Base-by-base conservation (phyloP, 1,140 invertebrate species). In the Meloidogyne hapla region DNA sequence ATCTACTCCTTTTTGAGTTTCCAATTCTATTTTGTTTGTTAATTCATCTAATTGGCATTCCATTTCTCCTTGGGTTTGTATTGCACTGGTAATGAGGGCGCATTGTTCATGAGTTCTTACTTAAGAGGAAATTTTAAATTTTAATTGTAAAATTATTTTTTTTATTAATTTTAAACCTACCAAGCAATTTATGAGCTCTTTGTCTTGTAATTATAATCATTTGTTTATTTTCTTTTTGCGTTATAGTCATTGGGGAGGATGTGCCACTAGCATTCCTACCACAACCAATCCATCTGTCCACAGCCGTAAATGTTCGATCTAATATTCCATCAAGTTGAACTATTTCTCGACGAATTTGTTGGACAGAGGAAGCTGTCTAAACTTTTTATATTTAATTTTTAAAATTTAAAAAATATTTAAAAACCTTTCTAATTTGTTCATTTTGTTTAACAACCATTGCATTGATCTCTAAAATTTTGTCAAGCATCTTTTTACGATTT, bases 381-480 rank as follows among this genome's bases (percentile, higher is more conserved):
- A n/a, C n/a, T n/a, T 48, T 45, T 40, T 8, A n/a, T 77, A 18
- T 2, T 15, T 0, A 56, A 40, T 25, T n/a, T 10, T 48, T n/a
- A n/a, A n/a, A n/a, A n/a, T 33, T 6, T 6, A 33, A 33, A 33
- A 33, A 3, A 1, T 4, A 6, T 33, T 33, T 4, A 67, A 72
- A 66, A 18, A 80, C 77, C 65, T 72, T 80, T 18, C 48, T 23
- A 21, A 78, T 78, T 48, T 78, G 79, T 40, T 78, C 77, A 45
- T 78, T 78, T 80, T 78, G 77, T 40, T 78, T 78, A 12, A 72
- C 69, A 40, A 78, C 77, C 61, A 75, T 78, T 23, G 75, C 76
- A 40, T 66, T 69, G 48, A 78, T 78, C 28, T 78, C 77, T 15
- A 78, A 42, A 38, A 78, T 69, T 23, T 75, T n/a, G 4, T 42